Percentiles rank a stretch among this genome's conserved stretches.
phyloP scores from a whole-genome alignment of 53 echinoderm and acorn worm species.

The Pentamera pediparva region DNA sequence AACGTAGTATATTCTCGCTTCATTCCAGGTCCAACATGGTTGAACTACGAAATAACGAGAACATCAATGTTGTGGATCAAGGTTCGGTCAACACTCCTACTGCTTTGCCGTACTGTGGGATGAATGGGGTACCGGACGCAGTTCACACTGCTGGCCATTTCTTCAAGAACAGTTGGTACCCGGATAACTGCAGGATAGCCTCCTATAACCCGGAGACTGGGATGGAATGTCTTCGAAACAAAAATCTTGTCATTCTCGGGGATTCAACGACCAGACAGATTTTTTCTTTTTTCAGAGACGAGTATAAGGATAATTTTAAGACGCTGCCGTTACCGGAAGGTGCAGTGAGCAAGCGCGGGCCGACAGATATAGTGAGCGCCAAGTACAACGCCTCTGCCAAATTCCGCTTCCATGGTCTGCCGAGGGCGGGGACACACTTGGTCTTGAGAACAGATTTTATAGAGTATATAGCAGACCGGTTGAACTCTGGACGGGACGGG shows the following conservation, averaged over 20 bases:
- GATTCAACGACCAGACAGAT: constrained; percentile 19
- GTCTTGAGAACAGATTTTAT: constrained; percentile 7
- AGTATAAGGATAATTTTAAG: background rate
- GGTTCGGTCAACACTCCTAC: no score
- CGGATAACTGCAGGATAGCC: background rate
- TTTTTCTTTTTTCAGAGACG: background rate
- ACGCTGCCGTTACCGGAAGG: background rate
- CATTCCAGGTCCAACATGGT: no score
- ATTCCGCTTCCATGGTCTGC: constrained; percentile 2
- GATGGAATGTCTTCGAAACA: background rate
- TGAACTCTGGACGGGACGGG: background rate
- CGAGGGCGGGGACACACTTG: background rate
- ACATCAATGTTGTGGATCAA: no score
- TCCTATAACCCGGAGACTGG: background rate
- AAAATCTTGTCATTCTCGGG: background rate
- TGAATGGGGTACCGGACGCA: background rate
- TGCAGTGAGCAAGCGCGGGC: background rate
- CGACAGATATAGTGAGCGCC: background rate
- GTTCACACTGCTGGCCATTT: background rate
- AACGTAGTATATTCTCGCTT: no score
- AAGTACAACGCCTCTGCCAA: background rate
- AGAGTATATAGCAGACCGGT: background rate
- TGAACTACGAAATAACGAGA: no score
- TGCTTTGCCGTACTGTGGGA: background rate
- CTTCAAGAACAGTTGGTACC: constrained; percentile 9